Evolutionary conservation across 2,113 vertebrate genomes (phyloP).

Genomic region (Phalacrocorax pelagicus): DNA sequence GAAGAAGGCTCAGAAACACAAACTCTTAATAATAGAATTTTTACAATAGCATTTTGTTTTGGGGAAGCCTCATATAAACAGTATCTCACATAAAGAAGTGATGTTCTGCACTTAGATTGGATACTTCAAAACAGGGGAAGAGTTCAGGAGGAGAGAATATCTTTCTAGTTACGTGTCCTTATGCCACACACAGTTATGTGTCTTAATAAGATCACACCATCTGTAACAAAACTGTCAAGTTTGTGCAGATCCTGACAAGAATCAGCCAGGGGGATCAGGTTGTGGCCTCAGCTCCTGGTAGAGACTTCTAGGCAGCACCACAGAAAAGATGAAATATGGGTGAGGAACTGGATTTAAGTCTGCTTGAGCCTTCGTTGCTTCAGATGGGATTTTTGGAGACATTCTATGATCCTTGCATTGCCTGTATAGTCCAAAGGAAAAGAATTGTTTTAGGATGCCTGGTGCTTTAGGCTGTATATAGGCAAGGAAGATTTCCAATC

Average conservation of each 20-base stretch:
- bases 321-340: rapidly evolving
- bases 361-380: neutral
- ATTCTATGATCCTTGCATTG: neutral
- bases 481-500: neutral
- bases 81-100: neutral
- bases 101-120: neutral
- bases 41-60: neutral
- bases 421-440: neutral
- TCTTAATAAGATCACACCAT: neutral
- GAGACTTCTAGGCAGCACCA: neutral
- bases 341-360: neutral
- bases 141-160: neutral
- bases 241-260: neutral
- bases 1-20: neutral
- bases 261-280: neutral
- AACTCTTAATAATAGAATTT: neutral
- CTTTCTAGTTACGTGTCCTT: neutral
- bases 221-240: neutral
- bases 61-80: neutral
- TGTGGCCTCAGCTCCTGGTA: neutral
- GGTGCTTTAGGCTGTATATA: neutral
- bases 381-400: neutral
- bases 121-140: neutral
- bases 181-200: neutral
- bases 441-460: neutral